These are phyloP conservation scores for Channa striata DNA, from an alignment of 2,797 vertebrate genomes.

Conservation along the genomic window DNA sequence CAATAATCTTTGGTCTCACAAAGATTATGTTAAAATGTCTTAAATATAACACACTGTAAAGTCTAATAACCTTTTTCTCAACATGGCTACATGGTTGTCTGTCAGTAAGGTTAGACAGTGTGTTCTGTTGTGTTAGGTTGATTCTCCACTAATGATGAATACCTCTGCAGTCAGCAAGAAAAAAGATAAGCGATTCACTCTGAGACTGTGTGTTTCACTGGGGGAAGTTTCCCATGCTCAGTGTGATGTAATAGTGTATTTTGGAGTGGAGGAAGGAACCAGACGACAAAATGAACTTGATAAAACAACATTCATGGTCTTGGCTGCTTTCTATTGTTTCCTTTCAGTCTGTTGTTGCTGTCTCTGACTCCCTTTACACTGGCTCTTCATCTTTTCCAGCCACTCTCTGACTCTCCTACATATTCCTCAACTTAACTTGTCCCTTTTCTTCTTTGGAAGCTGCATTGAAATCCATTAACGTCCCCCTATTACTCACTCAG, in stretches of 20 bases:
- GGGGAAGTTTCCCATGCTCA: constrained; percentile 80
- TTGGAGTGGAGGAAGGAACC: constrained; percentile 78
- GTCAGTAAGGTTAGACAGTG: constrained; percentile 4
- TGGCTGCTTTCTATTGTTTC: constrained; percentile 81
- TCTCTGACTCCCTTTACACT: constrained; percentile 62
- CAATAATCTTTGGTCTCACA: not conserved
- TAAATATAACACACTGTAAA: too few species aligned
- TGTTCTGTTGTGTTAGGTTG: constrained; percentile 6
- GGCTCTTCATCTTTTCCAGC: constrained; percentile 44
- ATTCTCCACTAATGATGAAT: constrained; percentile 60
- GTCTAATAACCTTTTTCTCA: constrained; percentile 24
- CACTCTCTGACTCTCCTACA: constrained; percentile 30
- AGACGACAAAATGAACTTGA: constrained; percentile 77
- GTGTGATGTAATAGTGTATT: constrained; percentile 83
- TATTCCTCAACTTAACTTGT: constrained; percentile 39
- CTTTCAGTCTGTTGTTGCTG: constrained; percentile 77
- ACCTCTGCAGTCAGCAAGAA: constrained; percentile 40
- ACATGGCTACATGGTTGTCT: constrained; percentile 14
- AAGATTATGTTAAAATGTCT: constrained; percentile 18
- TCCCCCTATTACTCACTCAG: constrained; percentile 6
- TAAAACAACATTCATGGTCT: constrained; percentile 80
- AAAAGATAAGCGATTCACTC: constrained; percentile 63
- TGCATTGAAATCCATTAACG: constrained; percentile 40
- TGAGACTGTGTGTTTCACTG: constrained; percentile 51
- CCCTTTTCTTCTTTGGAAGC: constrained; percentile 26